Conservation (phyloP, 2,797 vertebrate genomes). For the Masticophis lateralis region DNA sequence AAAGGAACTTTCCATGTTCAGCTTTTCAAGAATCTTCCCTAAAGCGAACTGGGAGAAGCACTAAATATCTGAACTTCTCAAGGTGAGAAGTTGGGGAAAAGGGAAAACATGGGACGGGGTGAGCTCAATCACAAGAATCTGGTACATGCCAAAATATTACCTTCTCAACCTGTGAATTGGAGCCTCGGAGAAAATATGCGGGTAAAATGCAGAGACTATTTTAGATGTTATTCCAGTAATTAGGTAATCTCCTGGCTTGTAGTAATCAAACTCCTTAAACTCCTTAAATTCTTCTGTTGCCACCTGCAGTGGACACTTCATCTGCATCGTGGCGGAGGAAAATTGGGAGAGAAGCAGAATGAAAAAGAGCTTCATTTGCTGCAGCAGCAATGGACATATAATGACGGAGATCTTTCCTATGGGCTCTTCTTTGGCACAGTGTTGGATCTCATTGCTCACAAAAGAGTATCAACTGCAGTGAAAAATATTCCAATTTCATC, state of each 20-base stretch:
- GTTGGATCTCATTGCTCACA: background rate
- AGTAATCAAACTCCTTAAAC: background rate
- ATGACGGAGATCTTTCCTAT: background rate
- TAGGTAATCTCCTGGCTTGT: background rate
- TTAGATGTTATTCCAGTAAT: background rate
- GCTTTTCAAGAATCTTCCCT: background rate
- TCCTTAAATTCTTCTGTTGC: background rate
- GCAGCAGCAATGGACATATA: background rate
- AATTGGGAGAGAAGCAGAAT: background rate
- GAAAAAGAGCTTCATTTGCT: background rate
- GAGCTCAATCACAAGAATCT: background rate
- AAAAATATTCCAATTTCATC: background rate
- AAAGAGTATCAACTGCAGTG: background rate
- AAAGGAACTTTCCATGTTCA: background rate
- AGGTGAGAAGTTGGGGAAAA: background rate
- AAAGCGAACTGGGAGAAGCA: background rate
- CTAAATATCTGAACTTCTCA: background rate
- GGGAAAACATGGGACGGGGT: background rate
- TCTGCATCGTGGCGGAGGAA: background rate
- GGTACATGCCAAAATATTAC: background rate
- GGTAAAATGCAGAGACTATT: background rate
- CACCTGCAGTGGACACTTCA: background rate
- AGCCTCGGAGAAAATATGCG: background rate
- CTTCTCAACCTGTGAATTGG: background rate
- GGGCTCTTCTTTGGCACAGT: background rate